Evolutionary conservation across 2,797 vertebrate species (phyloP).

Genomic region (Ctenopoma kingsleyae): DNA sequence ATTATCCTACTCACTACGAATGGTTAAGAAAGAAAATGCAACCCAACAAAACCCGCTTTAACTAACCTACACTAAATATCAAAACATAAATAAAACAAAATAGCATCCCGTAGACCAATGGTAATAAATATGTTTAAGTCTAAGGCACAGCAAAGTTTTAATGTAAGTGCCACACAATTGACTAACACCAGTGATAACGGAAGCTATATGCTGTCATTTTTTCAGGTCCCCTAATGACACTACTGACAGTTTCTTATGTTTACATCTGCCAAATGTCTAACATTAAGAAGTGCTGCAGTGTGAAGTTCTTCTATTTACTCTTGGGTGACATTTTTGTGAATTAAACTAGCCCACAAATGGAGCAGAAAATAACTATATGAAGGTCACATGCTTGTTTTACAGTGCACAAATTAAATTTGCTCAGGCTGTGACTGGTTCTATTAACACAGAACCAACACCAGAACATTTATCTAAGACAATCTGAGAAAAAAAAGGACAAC

Average conservation of each 20-base stretch:
- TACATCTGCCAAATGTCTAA: neutral
- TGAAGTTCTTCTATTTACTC: constrained; percentile 12
- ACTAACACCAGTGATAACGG: too few species aligned
- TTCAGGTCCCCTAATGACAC: neutral
- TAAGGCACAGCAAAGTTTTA: too few species aligned
- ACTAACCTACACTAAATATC: too few species aligned
- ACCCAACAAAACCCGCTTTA: too few species aligned
- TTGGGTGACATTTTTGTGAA: constrained; percentile 6
- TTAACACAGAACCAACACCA: constrained; percentile 6
- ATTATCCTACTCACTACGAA: too few species aligned
- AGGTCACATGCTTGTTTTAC: neutral
- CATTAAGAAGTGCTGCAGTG: neutral
- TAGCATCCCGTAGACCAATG: too few species aligned
- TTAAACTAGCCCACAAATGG: neutral
- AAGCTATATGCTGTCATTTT: neutral
- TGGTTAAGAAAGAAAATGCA: too few species aligned
- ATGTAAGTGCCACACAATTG: too few species aligned
- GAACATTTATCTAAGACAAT: neutral
- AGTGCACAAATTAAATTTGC: neutral
- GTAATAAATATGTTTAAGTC: too few species aligned
- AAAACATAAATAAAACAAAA: too few species aligned
- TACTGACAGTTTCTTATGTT: neutral
- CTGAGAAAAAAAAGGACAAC: constrained; percentile 1
- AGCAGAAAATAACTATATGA: constrained; percentile 17
- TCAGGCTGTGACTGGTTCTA: neutral